Evolutionary conservation across 1,140 invertebrate species (phyloP).

Genomic region (Diorhabda elongata): DNA sequence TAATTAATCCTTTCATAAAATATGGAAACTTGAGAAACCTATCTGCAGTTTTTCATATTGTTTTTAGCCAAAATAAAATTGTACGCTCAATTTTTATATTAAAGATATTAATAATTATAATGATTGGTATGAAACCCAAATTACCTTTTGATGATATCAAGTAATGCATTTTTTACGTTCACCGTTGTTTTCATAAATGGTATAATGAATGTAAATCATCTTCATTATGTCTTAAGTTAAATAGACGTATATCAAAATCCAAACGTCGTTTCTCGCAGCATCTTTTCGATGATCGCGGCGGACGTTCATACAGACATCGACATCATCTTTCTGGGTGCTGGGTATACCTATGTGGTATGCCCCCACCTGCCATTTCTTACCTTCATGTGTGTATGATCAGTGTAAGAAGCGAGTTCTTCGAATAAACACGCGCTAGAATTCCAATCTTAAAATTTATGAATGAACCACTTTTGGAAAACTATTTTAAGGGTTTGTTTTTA

Average conservation of each 20-base stretch:
- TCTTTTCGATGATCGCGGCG: background rate
- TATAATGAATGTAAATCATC: too few species aligned
- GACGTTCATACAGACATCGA: conserved; percentile 33
- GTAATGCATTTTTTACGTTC: too few species aligned
- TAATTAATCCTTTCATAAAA: too few species aligned
- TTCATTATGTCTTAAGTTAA: too few species aligned
- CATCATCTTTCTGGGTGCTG: conserved; percentile 42
- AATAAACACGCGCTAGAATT: conserved; percentile 40
- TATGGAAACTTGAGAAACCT: too few species aligned
- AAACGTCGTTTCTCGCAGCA: background rate
- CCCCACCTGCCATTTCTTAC: conserved; percentile 46
- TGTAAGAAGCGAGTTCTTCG: conserved; percentile 47
- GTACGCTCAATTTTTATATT: too few species aligned
- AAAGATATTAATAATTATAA: too few species aligned
- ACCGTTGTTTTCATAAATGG: too few species aligned
- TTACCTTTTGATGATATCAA: too few species aligned
- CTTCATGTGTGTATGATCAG: conserved; percentile 48
- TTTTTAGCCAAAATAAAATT: too few species aligned
- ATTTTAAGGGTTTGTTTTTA: background rate
- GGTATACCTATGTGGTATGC: conserved; percentile 43
- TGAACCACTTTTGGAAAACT: conserved; percentile 26
- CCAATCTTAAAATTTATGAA: conserved; percentile 33
- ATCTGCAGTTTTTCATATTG: too few species aligned
- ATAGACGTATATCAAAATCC: background rate
- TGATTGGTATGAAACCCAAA: too few species aligned